phyloP scores from a whole-genome alignment of 2,888 invertebrate genomes.

The Zygothrica quintamaculata region DNA sequence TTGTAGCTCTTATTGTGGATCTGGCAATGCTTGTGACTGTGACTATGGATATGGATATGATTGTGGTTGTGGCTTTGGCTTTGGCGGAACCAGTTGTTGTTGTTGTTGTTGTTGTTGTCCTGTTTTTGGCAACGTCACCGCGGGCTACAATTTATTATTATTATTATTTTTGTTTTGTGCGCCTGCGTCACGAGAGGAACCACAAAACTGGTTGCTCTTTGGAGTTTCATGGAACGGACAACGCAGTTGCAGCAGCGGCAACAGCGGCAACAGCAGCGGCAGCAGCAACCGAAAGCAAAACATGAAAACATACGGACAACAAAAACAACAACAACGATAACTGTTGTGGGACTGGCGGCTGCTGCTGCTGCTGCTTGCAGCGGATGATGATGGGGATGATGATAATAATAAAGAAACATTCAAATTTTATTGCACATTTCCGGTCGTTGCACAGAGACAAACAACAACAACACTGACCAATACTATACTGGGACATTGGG shows the following conservation, averaged over 20 bases:
- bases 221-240: constrained; percentile 34
- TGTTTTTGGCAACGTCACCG: constrained; percentile 76
- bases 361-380: constrained; percentile 53
- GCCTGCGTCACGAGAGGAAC: constrained; percentile 69
- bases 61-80: constrained; percentile 21
- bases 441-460: constrained; percentile 68
- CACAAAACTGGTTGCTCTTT: constrained; percentile 51
- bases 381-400: constrained; percentile 78
- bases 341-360: constrained; percentile 49
- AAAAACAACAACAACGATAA: constrained; percentile 37
- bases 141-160: constrained; percentile 69
- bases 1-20: constrained; percentile 34
- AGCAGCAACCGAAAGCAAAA: constrained; percentile 38
- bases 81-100: constrained; percentile 48
- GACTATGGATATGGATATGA: constrained; percentile 1
- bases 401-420: constrained; percentile 82
- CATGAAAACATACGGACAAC: constrained; percentile 51
- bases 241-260: constrained; percentile 58
- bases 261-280: too few species aligned
- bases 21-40: constrained; percentile 15
- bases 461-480: constrained; percentile 39
- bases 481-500: constrained; percentile 1
- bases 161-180: constrained; percentile 67
- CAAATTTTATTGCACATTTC: constrained; percentile 82
- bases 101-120: too few species aligned